A percentile compares a stretch with the other conserved stretches of the same genome.
These are phyloP conservation scores for Anoplius nigerrimus DNA, from an alignment of 2,888 invertebrate genomes.

Conservation along the genomic window DNA sequence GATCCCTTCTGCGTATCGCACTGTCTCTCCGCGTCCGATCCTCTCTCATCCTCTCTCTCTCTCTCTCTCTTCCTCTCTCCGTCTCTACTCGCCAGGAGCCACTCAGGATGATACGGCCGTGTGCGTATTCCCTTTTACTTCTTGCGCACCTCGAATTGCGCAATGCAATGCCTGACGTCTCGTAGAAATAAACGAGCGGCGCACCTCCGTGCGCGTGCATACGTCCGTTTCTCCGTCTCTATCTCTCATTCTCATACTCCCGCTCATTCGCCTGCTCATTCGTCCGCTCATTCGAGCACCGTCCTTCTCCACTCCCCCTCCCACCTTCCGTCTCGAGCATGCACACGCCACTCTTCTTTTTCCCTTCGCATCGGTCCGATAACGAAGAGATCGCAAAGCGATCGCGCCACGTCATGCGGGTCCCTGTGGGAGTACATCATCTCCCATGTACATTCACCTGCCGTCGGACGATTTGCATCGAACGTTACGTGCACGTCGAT, in stretches of 20 bases:
- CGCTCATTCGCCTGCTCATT: no score
- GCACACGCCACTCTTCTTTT: background rate
- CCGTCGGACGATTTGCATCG: constrained; percentile 49
- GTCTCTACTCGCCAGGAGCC: background rate
- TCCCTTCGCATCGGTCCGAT: constrained; percentile 21
- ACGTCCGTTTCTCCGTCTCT: background rate
- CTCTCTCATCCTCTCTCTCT: constrained; percentile 10
- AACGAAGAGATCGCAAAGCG: constrained; percentile 41
- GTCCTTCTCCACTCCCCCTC: background rate
- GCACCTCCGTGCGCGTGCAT: constrained; percentile 36
- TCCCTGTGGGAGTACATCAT: constrained; percentile 39
- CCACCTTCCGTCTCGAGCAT: constrained; percentile 16
- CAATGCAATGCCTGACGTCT: constrained; percentile 49
- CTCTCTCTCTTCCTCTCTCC: background rate
- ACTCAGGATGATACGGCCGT: constrained; percentile 17
- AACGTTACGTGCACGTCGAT: constrained; percentile 38
- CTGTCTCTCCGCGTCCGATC: constrained; percentile 16
- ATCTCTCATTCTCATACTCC: background rate
- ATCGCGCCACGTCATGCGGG: constrained; percentile 43
- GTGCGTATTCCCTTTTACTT: constrained; percentile 43
- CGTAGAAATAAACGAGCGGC: constrained; percentile 50
- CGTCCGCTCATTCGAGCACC: no score
- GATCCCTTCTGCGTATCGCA: constrained; percentile 23
- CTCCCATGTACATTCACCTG: constrained; percentile 42
- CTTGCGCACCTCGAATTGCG: constrained; percentile 55